These are phyloP conservation scores for Ctenodactylus gundi DNA, from an alignment of 2,113 vertebrate genomes.

Conservation along the genomic window DNA sequence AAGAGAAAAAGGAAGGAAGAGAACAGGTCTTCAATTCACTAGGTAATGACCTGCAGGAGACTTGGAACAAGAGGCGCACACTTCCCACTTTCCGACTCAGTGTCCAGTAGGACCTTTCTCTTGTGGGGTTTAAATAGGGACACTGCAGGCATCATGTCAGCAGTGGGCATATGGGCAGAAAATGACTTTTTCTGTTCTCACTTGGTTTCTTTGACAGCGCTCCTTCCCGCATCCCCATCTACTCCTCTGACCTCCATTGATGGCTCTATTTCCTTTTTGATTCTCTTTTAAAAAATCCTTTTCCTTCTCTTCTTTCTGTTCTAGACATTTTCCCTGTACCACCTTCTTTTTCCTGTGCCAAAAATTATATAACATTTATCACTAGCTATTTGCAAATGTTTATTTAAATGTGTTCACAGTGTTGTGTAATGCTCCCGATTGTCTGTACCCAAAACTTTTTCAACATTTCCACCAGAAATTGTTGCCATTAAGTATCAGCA, in stretches of 20 bases:
- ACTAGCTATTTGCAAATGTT: neutral
- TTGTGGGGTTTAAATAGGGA: slow-evolving; percentile 11
- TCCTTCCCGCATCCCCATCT: neutral
- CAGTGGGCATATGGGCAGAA: slow-evolving; percentile 18
- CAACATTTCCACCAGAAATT: neutral
- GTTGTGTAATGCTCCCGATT: neutral
- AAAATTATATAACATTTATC: neutral
- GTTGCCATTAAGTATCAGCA: neutral
- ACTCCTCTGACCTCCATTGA: neutral
- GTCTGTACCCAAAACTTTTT: neutral
- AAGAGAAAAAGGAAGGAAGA: too few relatives aligned
- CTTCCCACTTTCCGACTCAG: neutral
- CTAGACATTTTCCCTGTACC: neutral
- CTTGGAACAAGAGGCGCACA: neutral
- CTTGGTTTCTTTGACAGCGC: slow-evolving; percentile 13
- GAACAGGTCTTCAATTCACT: neutral
- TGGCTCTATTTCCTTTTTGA: neutral
- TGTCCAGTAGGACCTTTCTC: neutral
- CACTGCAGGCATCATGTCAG: neutral
- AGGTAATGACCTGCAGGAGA: neutral
- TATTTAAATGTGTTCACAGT: neutral
- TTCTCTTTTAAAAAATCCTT: neutral
- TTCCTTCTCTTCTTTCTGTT: neutral
- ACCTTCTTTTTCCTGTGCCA: neutral
- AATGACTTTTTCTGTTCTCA: neutral